Evolutionary conservation across 2,888 invertebrate genomes (phyloP).

Genomic region (Tipula helvola): DNA sequence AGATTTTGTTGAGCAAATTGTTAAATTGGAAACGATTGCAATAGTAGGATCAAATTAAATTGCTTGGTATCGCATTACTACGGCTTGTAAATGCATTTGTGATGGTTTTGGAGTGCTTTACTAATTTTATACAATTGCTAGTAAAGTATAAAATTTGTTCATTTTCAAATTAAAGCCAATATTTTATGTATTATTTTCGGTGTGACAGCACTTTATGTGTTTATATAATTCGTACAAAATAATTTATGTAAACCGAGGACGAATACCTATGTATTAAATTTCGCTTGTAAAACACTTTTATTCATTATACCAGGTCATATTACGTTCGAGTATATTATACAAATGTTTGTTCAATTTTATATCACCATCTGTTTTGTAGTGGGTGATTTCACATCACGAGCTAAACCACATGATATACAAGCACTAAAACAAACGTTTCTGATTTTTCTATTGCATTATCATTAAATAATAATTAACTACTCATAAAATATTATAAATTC

Average conservation of each 20-base stretch:
- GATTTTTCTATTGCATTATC: not conserved
- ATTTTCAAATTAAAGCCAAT: not conserved
- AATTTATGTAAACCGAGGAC: not conserved
- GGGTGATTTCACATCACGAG: not conserved
- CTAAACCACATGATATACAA: not conserved
- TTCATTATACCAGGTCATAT: not conserved
- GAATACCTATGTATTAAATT: not conserved
- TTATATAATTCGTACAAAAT: not conserved
- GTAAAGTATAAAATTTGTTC: not conserved
- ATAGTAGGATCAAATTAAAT: too few relatives aligned
- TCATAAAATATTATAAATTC: too few relatives aligned
- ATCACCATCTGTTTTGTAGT: not conserved
- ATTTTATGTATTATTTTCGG: not conserved
- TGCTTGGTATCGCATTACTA: too few relatives aligned
- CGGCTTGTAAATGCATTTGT: too few relatives aligned
- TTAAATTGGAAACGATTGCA: too few relatives aligned
- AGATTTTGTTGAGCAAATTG: too few relatives aligned
- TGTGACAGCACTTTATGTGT: not conserved
- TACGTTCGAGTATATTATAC: not conserved
- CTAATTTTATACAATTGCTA: too few relatives aligned
- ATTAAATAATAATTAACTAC: not conserved
- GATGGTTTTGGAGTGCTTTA: too few relatives aligned
- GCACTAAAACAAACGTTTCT: not conserved
- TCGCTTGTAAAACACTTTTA: not conserved
- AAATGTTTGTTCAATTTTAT: not conserved